Percentiles rank a stretch among this genome's conserved stretches.
These are phyloP conservation scores for Cecropterus lyciades DNA, from an alignment of 1,140 invertebrate genomes.

Conservation along the genomic window DNA sequence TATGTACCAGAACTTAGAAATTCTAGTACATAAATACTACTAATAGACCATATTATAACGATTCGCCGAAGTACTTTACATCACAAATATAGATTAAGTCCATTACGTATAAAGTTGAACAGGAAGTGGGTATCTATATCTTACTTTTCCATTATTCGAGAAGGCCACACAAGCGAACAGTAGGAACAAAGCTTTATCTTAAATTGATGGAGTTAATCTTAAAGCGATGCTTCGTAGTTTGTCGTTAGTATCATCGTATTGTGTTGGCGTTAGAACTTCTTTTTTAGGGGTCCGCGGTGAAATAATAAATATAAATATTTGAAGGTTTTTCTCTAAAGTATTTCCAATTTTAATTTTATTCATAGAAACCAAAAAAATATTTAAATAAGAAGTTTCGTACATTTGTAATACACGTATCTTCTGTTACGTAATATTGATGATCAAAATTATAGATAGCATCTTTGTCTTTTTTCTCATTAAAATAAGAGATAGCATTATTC, in stretches of 20 bases:
- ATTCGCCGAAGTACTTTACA: constrained; percentile 23
- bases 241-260: constrained; percentile 51
- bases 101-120: constrained; percentile 30
- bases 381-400: too few relatives aligned
- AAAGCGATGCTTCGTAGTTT: constrained; percentile 60
- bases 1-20: too few relatives aligned
- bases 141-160: constrained; percentile 46
- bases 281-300: constrained; percentile 7
- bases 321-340: too few relatives aligned
- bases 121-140: constrained; percentile 44
- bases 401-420: too few relatives aligned
- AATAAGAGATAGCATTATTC: too few relatives aligned
- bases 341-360: too few relatives aligned
- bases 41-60: neutral
- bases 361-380: too few relatives aligned
- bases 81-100: constrained; percentile 30
- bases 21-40: too few relatives aligned
- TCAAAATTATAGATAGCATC: too few relatives aligned
- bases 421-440: too few relatives aligned
- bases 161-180: constrained; percentile 62
- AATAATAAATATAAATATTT: constrained; percentile 7
- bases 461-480: too few relatives aligned
- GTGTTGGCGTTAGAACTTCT: constrained; percentile 36
- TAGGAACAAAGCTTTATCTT: constrained; percentile 62
- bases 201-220: constrained; percentile 70